Conservation (phyloP, 2,113 vertebrate species). For the Panthera uncia region DNA sequence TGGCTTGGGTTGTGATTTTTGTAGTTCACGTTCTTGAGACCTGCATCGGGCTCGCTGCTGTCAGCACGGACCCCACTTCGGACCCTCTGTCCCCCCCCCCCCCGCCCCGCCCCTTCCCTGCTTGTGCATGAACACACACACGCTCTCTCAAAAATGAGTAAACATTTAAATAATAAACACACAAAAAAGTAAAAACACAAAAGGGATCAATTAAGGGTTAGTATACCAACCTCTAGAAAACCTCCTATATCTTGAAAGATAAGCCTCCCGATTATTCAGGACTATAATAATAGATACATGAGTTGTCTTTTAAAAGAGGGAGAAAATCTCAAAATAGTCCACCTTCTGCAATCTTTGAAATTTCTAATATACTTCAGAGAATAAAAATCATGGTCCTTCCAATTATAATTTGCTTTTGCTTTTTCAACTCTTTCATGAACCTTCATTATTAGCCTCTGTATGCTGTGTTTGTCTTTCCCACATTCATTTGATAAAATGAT, state of each 20-base stretch:
- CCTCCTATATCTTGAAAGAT: neutral
- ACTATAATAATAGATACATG: neutral
- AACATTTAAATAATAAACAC: no score
- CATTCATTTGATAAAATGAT: neutral
- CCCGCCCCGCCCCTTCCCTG: no score
- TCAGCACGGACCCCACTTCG: no score
- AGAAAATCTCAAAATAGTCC: neutral
- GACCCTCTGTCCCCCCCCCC: no score
- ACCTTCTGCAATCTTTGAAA: neutral
- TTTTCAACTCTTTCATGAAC: slow-evolving; percentile 35
- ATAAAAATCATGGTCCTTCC: slow-evolving; percentile 9
- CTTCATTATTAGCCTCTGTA: neutral
- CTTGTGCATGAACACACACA: no score
- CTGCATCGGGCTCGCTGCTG: no score
- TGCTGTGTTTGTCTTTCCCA: neutral
- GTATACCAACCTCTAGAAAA: neutral
- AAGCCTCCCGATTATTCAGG: neutral
- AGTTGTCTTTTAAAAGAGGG: neutral
- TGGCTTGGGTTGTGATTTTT: no score
- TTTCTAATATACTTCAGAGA: neutral
- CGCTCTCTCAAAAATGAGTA: no score
- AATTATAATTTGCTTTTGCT: neutral
- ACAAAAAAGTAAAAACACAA: neutral
- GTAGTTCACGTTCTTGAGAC: no score
- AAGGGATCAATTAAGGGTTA: neutral